These are phyloP conservation scores for Portevinia maculata DNA, from an alignment of 2,888 invertebrate genomes.

Conservation along the genomic window DNA sequence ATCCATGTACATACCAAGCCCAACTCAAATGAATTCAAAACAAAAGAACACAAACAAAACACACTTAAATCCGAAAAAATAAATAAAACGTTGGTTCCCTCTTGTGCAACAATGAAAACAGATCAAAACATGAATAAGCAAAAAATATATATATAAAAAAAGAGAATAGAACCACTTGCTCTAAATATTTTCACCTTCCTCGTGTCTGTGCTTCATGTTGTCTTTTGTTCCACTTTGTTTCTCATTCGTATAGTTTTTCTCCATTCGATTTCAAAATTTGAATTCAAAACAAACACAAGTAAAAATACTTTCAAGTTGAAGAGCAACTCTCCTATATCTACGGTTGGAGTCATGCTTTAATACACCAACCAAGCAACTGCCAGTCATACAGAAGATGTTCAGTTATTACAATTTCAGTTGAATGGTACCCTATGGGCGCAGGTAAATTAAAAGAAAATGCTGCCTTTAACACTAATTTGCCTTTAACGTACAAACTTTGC, in stretches of 20 bases:
- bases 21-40: neutral
- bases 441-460: no score
- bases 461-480: no score
- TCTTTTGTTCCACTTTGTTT: neutral
- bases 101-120: conserved; percentile 56
- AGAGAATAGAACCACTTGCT: conserved; percentile 50
- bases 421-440: no score
- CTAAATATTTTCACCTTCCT: conserved; percentile 60
- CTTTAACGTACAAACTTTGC: no score
- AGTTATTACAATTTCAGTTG: no score
- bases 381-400: no score
- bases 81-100: conserved; percentile 18
- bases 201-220: conserved; percentile 9
- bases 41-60: conserved; percentile 17
- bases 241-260: conserved; percentile 14
- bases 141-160: conserved; percentile 11
- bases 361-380: neutral
- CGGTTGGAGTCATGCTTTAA: neutral
- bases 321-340: conserved; percentile 7
- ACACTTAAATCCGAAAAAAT: conserved; percentile 30
- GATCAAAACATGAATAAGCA: conserved; percentile 56
- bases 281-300: conserved; percentile 21
- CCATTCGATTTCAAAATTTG: conserved; percentile 57
- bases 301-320: conserved; percentile 55
- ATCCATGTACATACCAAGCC: neutral